Evolutionary conservation across 2,113 vertebrate species (phyloP), one percentile per base, ranked within the genome.

Genomic region (Nyctibius bracteatus): DNA sequence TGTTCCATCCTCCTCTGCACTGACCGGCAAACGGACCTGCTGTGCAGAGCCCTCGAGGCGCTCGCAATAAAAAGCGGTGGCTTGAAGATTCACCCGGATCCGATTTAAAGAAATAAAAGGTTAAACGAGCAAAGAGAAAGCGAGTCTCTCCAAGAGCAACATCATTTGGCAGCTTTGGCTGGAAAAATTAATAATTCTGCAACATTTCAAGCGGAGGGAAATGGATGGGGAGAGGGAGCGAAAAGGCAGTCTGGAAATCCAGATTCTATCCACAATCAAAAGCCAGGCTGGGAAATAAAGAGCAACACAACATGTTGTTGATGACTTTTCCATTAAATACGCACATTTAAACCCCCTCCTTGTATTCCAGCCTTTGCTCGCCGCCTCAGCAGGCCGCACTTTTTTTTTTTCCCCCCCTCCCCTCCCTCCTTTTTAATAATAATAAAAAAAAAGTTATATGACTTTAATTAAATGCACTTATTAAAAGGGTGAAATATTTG

Each of bases 391-490:
- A 52, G 80, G 94, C 61, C 28, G 79, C 85, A 6, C 83, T 90
- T 25, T 31, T 96, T 93, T 66, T 20, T 39, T 37, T 20, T 17
- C 28, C 47, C 39, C 72, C 52, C 33, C 52, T 13, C 62, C 62
- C 43, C 89, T 21, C 68, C 75, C 90, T 80, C 90, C 91, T 97
- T 97, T 97, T 97, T 93, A 97, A 98, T 97, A 98, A 97, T 95
- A 97, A 97, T 96, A 96, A 96, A 93, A 97, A 96, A 97, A 96
- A 96, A 98, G 98, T 98, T 98, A 98, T 98, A 98, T 95, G 98
- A 98, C 98, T 98, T 98, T 98, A 98, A 98, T 99, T 98, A 98
- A 98, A 98, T 96, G 97, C 97, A 75, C 97, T 98, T 98, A 98
- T 98, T 98, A 98, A 98, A 97, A 97, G 97, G 96, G 97, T 95